Conservation (phyloP, 2,888 invertebrate species). For the Argynnis bischoffii region DNA sequence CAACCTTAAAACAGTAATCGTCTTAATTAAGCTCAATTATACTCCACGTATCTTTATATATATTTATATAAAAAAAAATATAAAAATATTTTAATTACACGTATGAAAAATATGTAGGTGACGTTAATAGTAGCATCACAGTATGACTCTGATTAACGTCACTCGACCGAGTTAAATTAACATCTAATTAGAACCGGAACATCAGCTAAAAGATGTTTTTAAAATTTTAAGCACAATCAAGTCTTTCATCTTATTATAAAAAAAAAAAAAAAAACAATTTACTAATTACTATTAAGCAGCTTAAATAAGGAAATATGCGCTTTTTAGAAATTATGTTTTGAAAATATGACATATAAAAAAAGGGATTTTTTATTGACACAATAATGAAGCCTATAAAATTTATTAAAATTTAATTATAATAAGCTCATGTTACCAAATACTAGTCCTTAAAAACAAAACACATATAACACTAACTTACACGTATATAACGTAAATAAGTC, state of each 20-base stretch:
- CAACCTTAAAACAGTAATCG: no score
- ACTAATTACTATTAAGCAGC: not conserved
- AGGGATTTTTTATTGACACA: no score
- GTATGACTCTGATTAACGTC: slow-evolving; percentile 19
- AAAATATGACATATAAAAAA: no score
- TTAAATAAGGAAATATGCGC: no score
- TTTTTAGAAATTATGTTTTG: no score
- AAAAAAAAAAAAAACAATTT: not conserved
- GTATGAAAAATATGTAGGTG: slow-evolving; percentile 2
- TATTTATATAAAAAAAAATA: not conserved
- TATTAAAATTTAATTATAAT: no score
- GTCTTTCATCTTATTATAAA: not conserved
- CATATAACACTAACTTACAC: no score
- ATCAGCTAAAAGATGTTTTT: slow-evolving; percentile 16
- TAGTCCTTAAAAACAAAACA: no score
- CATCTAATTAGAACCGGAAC: slow-evolving; percentile 27
- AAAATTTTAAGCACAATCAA: slow-evolving; percentile 1
- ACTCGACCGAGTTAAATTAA: slow-evolving; percentile 28
- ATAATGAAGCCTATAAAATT: no score
- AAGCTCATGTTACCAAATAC: no score
- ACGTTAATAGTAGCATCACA: slow-evolving; percentile 4
- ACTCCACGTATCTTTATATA: not conserved
- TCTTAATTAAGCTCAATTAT: not conserved
- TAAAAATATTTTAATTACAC: not conserved
- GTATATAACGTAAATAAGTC: no score